These are phyloP conservation scores for Coelinius sp. DNA, from an alignment of 2,888 invertebrate genomes.

Conservation along the genomic window DNA sequence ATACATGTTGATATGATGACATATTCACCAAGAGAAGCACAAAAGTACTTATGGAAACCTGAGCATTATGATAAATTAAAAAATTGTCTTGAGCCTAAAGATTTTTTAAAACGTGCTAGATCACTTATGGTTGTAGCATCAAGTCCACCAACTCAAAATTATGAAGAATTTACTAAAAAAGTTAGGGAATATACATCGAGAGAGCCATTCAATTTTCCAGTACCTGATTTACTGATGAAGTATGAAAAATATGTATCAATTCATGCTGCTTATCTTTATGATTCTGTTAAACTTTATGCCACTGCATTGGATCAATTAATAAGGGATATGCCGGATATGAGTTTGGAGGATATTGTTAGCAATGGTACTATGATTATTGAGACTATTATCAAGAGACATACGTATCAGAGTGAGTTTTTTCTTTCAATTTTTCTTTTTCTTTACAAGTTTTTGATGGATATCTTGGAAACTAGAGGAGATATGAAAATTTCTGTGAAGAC, in stretches of 20 bases:
- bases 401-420: slow-evolving; percentile 89
- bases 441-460: neutral
- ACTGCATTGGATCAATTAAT: slow-evolving; percentile 85
- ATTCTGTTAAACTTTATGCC: slow-evolving; percentile 93
- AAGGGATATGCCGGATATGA: slow-evolving; percentile 74
- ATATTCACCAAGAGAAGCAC: slow-evolving; percentile 82
- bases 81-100: slow-evolving; percentile 76
- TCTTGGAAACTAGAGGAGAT: neutral
- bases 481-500: neutral
- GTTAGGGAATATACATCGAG: slow-evolving; percentile 85
- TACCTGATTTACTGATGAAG: slow-evolving; percentile 74
- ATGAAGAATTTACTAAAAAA: slow-evolving; percentile 83
- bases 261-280: slow-evolving; percentile 95
- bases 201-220: slow-evolving; percentile 85
- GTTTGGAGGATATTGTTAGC: slow-evolving; percentile 79
- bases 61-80: slow-evolving; percentile 74
- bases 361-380: slow-evolving; percentile 92
- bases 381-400: slow-evolving; percentile 86
- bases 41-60: slow-evolving; percentile 84
- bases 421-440: too few species aligned
- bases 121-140: slow-evolving; percentile 91
- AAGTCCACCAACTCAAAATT: slow-evolving; percentile 83
- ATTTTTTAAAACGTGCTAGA: slow-evolving; percentile 80
- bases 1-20: slow-evolving; percentile 95
- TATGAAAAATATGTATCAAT: slow-evolving; percentile 82